Evolutionary conservation across 2,113 vertebrate species (phyloP), one percentile per base, ranked within the genome.

Genomic region (Petrocephalus microphthalmus): DNA sequence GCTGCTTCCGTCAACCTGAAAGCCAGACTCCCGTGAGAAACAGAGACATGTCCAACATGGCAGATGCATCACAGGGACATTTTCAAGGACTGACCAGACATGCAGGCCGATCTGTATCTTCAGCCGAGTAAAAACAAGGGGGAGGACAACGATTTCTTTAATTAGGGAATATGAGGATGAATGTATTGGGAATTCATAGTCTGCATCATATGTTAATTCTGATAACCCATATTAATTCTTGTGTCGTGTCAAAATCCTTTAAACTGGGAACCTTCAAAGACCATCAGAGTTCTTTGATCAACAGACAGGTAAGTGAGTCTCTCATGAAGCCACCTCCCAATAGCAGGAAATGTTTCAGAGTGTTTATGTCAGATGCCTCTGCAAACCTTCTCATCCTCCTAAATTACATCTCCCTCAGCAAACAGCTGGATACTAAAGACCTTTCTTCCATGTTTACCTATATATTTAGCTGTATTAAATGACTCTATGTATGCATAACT

Each of bases 251-350:
- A 83, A 83, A 83, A 22, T 6, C 42, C 81, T 83, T 83, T 83
- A 49, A 83, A 47, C 45, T 83, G 81, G 47, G 81, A 83, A 78
- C 22, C 81, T 83, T 83, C 81, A 83, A 83, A 83, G 81, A 47
- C 15, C 19, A 11, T 83, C 81, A 83, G 45, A 83, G 37, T 10
- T 49, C 81, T 83, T 83, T 83, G 81, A 83, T 49, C 81, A 83
- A 7, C 42, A 49, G 45, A 83, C 81, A 83, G 45, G 81, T 83
- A 22, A 42, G 45, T 83, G 37, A 47, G 20, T 83, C 49, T 25
- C 42, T 49, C 33, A 49, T 83, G 42, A 83, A 7, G 45, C 42
- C 19, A 67, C 20, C 45, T 47, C 81, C 81, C 45, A 45, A 49
- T 19, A 83, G 19, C 81, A 49, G 81, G 81, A 83, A 83, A 82